A percentile compares a stretch with the other conserved stretches of the same genome.
phyloP scores from a whole-genome alignment of 2,113 vertebrate species.

The Natator depressus region DNA sequence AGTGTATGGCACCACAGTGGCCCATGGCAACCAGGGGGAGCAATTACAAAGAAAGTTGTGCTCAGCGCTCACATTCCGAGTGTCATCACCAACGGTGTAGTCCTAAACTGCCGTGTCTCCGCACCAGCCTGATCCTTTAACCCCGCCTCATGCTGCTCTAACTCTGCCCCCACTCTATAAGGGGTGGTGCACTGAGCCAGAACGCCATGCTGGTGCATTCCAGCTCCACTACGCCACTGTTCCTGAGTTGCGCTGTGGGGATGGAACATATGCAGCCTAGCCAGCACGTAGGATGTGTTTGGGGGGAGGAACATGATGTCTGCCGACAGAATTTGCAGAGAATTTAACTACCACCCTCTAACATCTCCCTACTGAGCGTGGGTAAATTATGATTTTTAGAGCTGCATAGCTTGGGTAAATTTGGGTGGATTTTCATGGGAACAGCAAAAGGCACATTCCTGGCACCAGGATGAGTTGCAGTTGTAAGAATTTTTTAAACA shows the following conservation, averaged over 20 bases:
- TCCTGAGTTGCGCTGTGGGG: neutral
- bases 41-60: no score
- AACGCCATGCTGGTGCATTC: no score
- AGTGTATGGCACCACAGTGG: no score
- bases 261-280: neutral
- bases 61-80: no score
- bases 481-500: neutral
- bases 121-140: neutral
- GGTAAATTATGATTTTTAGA: neutral
- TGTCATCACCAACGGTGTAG: neutral
- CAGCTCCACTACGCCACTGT: neutral
- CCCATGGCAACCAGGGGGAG: no score
- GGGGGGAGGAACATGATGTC: neutral
- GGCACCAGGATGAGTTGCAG: neutral
- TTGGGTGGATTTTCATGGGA: neutral
- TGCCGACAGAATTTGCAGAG: neutral
- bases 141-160: no score
- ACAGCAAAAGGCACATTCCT: neutral
- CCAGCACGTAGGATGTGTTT: neutral
- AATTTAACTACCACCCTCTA: neutral
- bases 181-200: no score
- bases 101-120: neutral
- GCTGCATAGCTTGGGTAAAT: fast-evolving
- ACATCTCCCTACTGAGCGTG: fast-evolving
- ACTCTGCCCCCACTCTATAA: no score